Evolutionary conservation across 2,888 invertebrate genomes (phyloP).

Genomic region (Xestia ashworthii): DNA sequence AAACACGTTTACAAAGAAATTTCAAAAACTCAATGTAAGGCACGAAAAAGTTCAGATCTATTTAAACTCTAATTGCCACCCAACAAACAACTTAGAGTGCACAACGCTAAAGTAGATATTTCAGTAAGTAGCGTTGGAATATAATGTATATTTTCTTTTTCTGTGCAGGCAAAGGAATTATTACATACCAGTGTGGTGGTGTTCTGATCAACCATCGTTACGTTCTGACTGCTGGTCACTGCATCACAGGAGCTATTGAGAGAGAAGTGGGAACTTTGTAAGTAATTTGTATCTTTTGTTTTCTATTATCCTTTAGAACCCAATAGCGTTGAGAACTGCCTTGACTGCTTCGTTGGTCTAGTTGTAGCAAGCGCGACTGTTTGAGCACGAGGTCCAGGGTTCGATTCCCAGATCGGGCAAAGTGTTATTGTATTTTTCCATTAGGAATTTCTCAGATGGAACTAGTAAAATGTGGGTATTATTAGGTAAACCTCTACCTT

Average conservation of each 20-base stretch:
- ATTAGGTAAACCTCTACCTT: too few species aligned
- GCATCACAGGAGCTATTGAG: constrained; percentile 88
- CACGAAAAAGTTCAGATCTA: too few species aligned
- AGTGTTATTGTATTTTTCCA: too few species aligned
- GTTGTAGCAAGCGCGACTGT: too few species aligned
- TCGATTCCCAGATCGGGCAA: too few species aligned
- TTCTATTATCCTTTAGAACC: background rate
- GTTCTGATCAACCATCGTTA: constrained; percentile 90
- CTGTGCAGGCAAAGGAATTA: constrained; percentile 70
- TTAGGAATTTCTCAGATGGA: too few species aligned
- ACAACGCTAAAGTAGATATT: background rate
- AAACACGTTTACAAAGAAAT: too few species aligned
- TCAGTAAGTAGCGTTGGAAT: background rate
- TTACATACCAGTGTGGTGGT: constrained; percentile 92
- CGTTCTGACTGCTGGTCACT: constrained; percentile 92
- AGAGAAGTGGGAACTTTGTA: constrained; percentile 89
- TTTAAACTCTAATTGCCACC: background rate
- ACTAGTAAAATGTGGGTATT: too few species aligned
- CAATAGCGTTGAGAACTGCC: background rate
- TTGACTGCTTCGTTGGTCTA: too few species aligned
- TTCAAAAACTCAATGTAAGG: too few species aligned
- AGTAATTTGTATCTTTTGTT: constrained; percentile 74
- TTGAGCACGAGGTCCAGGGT: too few species aligned
- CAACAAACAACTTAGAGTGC: background rate
- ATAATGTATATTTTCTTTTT: constrained; percentile 6